A percentile compares a stretch with the other conserved stretches of the same genome.
Conservation (phyloP, 2,113 vertebrate species). For the Origma solitaria region DNA sequence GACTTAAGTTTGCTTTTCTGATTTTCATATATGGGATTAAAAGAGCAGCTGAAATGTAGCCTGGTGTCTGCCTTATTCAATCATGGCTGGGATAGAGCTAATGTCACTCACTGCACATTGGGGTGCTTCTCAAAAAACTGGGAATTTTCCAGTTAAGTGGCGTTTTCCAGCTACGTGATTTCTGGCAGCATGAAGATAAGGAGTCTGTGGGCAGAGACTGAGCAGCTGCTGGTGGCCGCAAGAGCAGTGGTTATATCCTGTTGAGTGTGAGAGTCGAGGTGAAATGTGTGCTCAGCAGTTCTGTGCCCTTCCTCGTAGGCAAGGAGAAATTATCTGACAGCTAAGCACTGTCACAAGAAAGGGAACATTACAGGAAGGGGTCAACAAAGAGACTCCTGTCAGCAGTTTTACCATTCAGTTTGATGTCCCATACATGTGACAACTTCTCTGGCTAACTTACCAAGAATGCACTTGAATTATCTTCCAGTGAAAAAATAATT, state of each 20-base stretch:
- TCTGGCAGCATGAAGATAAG: neutral
- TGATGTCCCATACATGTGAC: neutral
- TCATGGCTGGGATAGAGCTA: neutral
- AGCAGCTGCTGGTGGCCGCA: slow-evolving; percentile 34
- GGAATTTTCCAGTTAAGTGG: neutral
- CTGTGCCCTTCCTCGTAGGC: slow-evolving; percentile 79
- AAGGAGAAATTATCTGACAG: slow-evolving; percentile 44
- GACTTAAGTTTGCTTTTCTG: neutral
- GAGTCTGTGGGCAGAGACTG: neutral
- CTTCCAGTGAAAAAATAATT: neutral
- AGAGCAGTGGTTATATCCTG: slow-evolving; percentile 84
- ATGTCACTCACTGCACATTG: neutral
- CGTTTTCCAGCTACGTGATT: neutral
- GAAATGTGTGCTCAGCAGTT: slow-evolving; percentile 86
- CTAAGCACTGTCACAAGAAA: slow-evolving; percentile 74
- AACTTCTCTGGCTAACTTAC: neutral
- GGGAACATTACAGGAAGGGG: slow-evolving; percentile 71
- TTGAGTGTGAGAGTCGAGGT: slow-evolving; percentile 68
- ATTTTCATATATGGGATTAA: neutral
- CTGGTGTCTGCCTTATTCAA: neutral
- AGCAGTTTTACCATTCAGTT: slow-evolving; percentile 40
- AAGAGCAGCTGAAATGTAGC: neutral
- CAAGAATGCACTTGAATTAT: neutral
- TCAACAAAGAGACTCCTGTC: slow-evolving; percentile 60
- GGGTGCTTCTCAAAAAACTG: neutral